Conservation (phyloP, 2,797 vertebrate species). For the Sarcoramphus papa region DNA sequence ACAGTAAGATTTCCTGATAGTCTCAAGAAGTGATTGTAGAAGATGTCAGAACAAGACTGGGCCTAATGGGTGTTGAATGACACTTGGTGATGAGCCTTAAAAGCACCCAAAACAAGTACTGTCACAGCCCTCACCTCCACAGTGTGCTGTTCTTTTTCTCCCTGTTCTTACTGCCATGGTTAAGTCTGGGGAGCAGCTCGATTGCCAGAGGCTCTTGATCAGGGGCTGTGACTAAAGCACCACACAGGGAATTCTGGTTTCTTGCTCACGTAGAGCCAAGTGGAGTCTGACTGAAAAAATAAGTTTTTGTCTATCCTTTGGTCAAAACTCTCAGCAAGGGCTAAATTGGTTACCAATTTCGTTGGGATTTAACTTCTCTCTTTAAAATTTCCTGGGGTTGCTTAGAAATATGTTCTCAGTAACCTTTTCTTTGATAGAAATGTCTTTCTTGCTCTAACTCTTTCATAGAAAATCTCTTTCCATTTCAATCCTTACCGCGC, state of each 20-base stretch:
- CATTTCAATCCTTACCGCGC: background rate
- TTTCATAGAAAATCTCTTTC: constrained; percentile 2
- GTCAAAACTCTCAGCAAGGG: constrained; percentile 16
- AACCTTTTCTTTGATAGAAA: constrained; percentile 31
- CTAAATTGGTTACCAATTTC: constrained; percentile 38
- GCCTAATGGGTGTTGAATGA: background rate
- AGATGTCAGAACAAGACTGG: background rate
- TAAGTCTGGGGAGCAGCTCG: background rate
- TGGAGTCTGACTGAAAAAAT: background rate
- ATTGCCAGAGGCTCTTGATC: background rate
- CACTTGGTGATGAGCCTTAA: background rate
- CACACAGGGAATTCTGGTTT: background rate
- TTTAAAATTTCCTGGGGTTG: constrained; percentile 26
- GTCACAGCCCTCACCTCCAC: background rate
- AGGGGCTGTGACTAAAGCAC: background rate
- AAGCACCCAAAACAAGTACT: background rate
- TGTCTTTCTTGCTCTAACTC: background rate
- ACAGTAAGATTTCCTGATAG: background rate
- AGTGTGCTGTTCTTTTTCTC: background rate
- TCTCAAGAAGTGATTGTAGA: background rate
- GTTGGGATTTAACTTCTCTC: background rate
- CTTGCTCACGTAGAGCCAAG: background rate
- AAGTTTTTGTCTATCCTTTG: background rate
- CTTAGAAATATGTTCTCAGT: constrained; percentile 23
- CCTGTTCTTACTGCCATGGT: background rate